These are phyloP conservation scores for Chloroclysta siterata DNA, from an alignment of 2,888 invertebrate species.

Conservation along the genomic window DNA sequence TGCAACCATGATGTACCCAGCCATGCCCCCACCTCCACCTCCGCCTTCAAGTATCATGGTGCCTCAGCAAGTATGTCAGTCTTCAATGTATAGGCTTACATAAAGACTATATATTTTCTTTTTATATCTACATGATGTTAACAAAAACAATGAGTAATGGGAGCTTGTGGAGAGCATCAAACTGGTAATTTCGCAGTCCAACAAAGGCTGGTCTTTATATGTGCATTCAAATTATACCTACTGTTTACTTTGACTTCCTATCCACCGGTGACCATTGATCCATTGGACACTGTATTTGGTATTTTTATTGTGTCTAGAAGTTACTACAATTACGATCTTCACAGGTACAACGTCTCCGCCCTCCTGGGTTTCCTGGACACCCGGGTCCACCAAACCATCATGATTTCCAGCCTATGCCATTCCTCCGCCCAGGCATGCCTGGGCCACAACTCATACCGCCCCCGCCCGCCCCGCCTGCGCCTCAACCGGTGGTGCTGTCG, in stretches of 20 bases:
- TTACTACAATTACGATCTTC: background rate
- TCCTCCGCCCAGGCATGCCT: slow-evolving; percentile 67
- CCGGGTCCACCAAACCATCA: slow-evolving; percentile 25
- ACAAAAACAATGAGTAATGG: no score
- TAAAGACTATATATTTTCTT: background rate
- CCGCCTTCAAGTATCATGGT: slow-evolving; percentile 87
- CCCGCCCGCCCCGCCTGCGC: slow-evolving; percentile 74
- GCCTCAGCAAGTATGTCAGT: slow-evolving; percentile 86
- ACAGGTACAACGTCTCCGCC: slow-evolving; percentile 68
- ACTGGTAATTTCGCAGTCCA: no score
- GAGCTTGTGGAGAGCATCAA: no score
- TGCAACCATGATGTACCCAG: slow-evolving; percentile 80
- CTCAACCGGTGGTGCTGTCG: slow-evolving; percentile 87
- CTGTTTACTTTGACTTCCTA: no score
- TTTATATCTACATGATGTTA: no score
- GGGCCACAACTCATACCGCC: slow-evolving; percentile 75
- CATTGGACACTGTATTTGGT: no score
- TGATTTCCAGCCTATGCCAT: slow-evolving; percentile 67
- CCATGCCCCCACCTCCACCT: slow-evolving; percentile 86
- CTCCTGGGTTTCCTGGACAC: slow-evolving; percentile 35
- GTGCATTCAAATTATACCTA: no score
- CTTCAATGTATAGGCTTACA: background rate
- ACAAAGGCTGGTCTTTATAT: no score
- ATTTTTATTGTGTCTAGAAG: background rate
- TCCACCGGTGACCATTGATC: no score